Percentiles rank a stretch among this genome's conserved stretches.
Conservation (phyloP, 2,888 invertebrate genomes). For the Notocelia uddmanniana region DNA sequence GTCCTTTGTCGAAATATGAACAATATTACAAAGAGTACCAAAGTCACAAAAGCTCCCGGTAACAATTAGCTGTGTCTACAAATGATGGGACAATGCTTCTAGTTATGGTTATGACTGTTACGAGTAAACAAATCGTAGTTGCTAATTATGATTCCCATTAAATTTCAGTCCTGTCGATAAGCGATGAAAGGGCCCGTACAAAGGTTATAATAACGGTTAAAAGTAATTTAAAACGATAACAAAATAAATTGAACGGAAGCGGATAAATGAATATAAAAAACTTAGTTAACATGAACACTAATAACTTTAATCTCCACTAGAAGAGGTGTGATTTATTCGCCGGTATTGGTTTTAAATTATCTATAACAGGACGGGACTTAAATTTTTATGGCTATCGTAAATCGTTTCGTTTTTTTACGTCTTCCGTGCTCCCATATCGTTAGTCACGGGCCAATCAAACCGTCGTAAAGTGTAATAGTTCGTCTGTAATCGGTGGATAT, state of each 20-base stretch:
- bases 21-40: background rate
- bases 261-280: conserved; percentile 29
- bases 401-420: conserved; percentile 70
- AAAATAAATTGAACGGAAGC: conserved; percentile 45
- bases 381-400: conserved; percentile 76
- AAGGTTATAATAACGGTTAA: conserved; percentile 54
- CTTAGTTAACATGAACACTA: conserved; percentile 26
- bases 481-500: conserved; percentile 78
- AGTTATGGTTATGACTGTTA: background rate
- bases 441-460: conserved; percentile 79
- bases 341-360: conserved; percentile 72
- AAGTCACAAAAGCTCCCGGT: conserved; percentile 14
- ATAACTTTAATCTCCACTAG: conserved; percentile 47
- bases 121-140: background rate
- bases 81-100: conserved; percentile 8
- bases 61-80: conserved; percentile 10
- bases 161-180: conserved; percentile 42
- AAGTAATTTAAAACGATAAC: conserved; percentile 48
- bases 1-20: background rate
- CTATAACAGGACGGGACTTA: conserved; percentile 69
- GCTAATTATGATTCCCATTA: conserved; percentile 18
- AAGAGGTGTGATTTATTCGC: conserved; percentile 65
- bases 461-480: conserved; percentile 79
- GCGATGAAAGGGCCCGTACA: conserved; percentile 50
- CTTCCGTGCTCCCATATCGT: conserved; percentile 77